These are phyloP conservation scores for Oplegnathus fasciatus DNA, from an alignment of 2,113 vertebrate species.

Conservation along the genomic window DNA sequence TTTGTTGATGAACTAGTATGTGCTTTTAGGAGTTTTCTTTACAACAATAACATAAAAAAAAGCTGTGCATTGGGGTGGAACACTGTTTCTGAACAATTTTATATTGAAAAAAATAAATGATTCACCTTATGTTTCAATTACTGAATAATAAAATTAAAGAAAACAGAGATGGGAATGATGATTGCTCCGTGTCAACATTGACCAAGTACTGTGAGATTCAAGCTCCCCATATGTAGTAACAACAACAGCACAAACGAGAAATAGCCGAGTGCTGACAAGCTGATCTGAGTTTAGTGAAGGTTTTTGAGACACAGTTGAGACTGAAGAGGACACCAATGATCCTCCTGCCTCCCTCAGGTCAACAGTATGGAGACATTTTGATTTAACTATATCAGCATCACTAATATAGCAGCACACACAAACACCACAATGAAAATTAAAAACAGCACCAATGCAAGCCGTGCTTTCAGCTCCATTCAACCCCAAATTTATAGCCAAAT, in stretches of 20 bases:
- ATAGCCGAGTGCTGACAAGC: neutral
- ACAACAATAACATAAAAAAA: neutral
- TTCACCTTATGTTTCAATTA: neutral
- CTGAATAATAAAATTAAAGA: too few relatives aligned
- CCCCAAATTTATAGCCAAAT: neutral
- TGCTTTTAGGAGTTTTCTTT: neutral
- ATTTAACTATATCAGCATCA: neutral
- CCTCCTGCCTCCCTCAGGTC: neutral
- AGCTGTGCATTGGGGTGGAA: neutral
- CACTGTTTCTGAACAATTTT: neutral
- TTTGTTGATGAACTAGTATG: conserved; percentile 6
- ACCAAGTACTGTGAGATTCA: neutral
- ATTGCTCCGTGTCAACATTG: neutral
- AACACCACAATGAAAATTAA: neutral
- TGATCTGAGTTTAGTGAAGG: neutral
- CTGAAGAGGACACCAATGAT: neutral
- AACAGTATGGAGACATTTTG: neutral
- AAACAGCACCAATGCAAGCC: neutral
- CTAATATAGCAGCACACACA: neutral
- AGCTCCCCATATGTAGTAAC: neutral
- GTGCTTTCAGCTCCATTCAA: conserved; percentile 1
- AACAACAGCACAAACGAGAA: neutral
- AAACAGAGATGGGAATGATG: neutral
- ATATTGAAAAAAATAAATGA: rapidly evolving
- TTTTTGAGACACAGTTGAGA: neutral